phyloP scores from a whole-genome alignment of 2,888 invertebrate genomes.

The Platerodrilus igneus region DNA sequence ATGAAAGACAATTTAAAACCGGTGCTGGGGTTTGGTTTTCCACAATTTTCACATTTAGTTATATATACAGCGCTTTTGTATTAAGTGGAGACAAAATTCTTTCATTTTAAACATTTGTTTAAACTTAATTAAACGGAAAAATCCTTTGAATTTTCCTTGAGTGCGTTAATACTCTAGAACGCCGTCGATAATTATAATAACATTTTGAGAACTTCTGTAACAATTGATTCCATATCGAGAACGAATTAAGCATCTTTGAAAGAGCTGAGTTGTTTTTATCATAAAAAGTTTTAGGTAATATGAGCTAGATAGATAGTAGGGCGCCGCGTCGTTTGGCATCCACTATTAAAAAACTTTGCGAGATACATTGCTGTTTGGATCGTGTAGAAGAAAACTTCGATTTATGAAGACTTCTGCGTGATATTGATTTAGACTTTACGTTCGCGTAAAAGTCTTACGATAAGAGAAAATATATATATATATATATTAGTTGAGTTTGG shows the following conservation, averaged over 20 bases:
- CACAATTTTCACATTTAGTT: slow-evolving; percentile 18
- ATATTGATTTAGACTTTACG: slow-evolving; percentile 40
- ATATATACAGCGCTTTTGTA: slow-evolving; percentile 23
- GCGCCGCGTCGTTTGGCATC: slow-evolving; percentile 34
- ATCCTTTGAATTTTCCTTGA: too few species aligned
- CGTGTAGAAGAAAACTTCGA: slow-evolving; percentile 33
- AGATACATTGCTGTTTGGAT: slow-evolving; percentile 38
- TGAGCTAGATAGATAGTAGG: slow-evolving; percentile 34
- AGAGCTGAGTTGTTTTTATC: slow-evolving; percentile 34
- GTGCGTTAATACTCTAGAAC: too few species aligned
- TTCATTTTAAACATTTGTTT: slow-evolving; percentile 17
- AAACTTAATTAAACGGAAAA: too few species aligned
- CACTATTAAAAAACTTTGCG: slow-evolving; percentile 43
- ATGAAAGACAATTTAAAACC: slow-evolving; percentile 29
- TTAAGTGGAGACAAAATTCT: slow-evolving; percentile 20
- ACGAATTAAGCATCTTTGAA: slow-evolving; percentile 15
- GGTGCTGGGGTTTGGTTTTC: slow-evolving; percentile 20
- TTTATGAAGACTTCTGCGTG: slow-evolving; percentile 38
- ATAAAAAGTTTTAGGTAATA: slow-evolving; percentile 39
- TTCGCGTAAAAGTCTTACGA: slow-evolving; percentile 1
- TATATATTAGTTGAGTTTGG: too few species aligned
- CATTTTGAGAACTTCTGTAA: too few species aligned
- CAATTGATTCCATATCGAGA: too few species aligned
- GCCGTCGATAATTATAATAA: too few species aligned
- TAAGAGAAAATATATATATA: neutral